Evolutionary conservation across 2,888 invertebrate genomes (phyloP).

Genomic region (Limulus polyphemus): DNA sequence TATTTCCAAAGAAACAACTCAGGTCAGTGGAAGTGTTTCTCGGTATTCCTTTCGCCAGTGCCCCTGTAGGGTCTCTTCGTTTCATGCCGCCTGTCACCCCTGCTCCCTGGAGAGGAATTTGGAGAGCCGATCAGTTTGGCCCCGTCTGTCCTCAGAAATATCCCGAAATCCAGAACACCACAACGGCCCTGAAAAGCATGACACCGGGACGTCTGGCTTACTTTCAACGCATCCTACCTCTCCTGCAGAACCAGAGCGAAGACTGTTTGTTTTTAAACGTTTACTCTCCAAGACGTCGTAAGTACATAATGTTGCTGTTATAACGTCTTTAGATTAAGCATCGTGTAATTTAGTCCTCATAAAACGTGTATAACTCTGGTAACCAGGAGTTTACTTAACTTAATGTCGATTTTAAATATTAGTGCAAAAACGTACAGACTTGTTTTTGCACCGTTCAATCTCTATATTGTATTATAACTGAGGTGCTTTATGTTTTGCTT

Average conservation of each 20-base stretch:
- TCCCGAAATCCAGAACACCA: constrained; percentile 50
- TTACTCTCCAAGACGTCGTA: constrained; percentile 85
- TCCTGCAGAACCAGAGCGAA: constrained; percentile 83
- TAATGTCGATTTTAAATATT: no score
- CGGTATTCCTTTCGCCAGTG: constrained; percentile 38
- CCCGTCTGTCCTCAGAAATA: constrained; percentile 39
- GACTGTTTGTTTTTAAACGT: constrained; percentile 95
- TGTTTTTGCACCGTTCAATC: no score
- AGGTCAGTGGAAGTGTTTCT: constrained; percentile 37
- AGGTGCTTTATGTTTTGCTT: no score
- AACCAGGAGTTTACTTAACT: no score
- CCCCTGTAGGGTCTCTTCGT: constrained; percentile 35
- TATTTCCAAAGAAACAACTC: constrained; percentile 5
- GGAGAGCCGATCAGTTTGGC: constrained; percentile 29
- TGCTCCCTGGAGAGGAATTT: constrained; percentile 36
- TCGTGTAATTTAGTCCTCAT: no score
- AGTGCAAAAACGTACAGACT: no score
- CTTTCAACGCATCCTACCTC: constrained; percentile 66
- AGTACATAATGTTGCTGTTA: constrained; percentile 33
- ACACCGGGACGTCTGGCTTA: constrained; percentile 82
- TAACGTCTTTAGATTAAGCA: no score
- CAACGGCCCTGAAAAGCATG: constrained; percentile 69
- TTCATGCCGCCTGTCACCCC: constrained; percentile 40
- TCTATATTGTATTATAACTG: no score
- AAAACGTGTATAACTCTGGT: no score